Percentiles rank a stretch among this genome's conserved stretches.
Conservation (phyloP, 1,140 invertebrate species). For the Aphidius gifuensis region DNA sequence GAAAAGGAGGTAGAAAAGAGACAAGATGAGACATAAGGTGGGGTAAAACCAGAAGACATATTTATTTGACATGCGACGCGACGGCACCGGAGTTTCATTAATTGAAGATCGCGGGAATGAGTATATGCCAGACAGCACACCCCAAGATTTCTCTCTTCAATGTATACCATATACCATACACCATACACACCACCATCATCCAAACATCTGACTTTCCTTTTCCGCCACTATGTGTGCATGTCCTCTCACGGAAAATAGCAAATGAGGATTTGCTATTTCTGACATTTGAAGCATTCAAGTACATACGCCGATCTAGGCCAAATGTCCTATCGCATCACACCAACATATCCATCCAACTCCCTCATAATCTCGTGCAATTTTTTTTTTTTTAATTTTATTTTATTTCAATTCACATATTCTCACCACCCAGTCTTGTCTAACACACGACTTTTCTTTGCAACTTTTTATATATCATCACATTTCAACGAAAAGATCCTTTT, state of each 20-base stretch:
- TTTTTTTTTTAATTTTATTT: neutral
- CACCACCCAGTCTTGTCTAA: too few species aligned
- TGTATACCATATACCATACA: constrained; percentile 15
- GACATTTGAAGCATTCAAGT: constrained; percentile 52
- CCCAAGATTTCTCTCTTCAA: constrained; percentile 33
- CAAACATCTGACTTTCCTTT: constrained; percentile 15
- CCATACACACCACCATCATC: neutral
- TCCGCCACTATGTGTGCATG: constrained; percentile 26
- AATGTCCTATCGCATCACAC: constrained; percentile 18
- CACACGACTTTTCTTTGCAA: too few species aligned
- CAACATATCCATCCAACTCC: neutral
- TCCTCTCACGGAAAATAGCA: constrained; percentile 43
- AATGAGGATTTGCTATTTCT: constrained; percentile 53
- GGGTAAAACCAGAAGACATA: constrained; percentile 47
- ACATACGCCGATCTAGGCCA: constrained; percentile 50
- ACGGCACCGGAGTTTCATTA: constrained; percentile 58
- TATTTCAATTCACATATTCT: neutral
- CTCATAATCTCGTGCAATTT: constrained; percentile 4
- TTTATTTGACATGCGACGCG: constrained; percentile 58
- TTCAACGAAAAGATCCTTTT: too few species aligned
- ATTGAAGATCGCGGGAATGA: constrained; percentile 57
- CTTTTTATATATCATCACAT: too few species aligned
- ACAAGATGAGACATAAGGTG: constrained; percentile 27
- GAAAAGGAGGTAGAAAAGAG: constrained; percentile 31
- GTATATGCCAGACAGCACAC: constrained; percentile 47